Percentiles rank a stretch among this genome's conserved stretches.
Conservation (phyloP, 2,888 invertebrate genomes). For the Lasioglossum pauxillum region DNA sequence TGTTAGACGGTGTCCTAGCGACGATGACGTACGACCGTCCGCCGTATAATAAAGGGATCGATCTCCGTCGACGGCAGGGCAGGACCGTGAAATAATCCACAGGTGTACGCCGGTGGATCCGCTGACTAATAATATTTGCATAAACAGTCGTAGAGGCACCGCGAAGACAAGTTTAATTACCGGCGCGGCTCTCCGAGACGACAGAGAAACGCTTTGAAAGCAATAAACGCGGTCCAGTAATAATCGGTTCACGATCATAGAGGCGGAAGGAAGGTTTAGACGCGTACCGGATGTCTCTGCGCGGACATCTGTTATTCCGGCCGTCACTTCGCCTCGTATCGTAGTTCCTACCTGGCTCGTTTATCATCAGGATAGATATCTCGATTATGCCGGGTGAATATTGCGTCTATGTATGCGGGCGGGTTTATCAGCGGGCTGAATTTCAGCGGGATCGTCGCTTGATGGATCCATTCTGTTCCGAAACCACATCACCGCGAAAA, state of each 20-base stretch:
- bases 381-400: slow-evolving; percentile 67
- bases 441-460: slow-evolving; percentile 51
- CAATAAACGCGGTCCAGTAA: slow-evolving; percentile 46
- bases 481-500: slow-evolving; percentile 51
- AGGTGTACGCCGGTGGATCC: not conserved
- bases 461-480: slow-evolving; percentile 61
- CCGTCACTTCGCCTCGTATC: slow-evolving; percentile 68
- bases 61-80: slow-evolving; percentile 70
- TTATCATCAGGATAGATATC: slow-evolving; percentile 68
- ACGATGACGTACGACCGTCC: slow-evolving; percentile 68
- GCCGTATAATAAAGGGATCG: slow-evolving; percentile 75
- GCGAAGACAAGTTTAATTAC: slow-evolving; percentile 31
- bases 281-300: slow-evolving; percentile 59
- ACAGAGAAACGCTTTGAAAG: slow-evolving; percentile 5
- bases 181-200: not conserved
- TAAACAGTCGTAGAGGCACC: not conserved
- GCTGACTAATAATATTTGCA: slow-evolving; percentile 32
- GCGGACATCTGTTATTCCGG: slow-evolving; percentile 68
- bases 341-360: slow-evolving; percentile 66
- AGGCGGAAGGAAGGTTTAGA: slow-evolving; percentile 56
- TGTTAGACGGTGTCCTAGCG: slow-evolving; percentile 14
- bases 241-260: slow-evolving; percentile 57
- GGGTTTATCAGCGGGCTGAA: slow-evolving; percentile 56
- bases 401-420: slow-evolving; percentile 44
- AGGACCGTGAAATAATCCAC: slow-evolving; percentile 63